Conservation (phyloP, 2,888 invertebrate species). For the Opisthograptis luteolata region DNA sequence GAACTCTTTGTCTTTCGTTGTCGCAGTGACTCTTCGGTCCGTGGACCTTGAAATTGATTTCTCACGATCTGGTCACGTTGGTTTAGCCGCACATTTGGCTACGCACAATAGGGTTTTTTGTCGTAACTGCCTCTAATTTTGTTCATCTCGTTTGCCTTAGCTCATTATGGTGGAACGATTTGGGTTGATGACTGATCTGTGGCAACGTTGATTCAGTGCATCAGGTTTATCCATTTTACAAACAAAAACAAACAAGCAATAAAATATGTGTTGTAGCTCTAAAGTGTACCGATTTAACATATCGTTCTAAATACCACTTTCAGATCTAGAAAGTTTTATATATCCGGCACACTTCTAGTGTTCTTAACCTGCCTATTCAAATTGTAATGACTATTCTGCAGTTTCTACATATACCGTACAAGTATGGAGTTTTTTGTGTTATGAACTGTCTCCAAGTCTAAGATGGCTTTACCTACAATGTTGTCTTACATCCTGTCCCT, state of each 20-base stretch:
- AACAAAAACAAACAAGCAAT: no score
- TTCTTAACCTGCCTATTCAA: no score
- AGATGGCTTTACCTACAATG: slow-evolving; percentile 6
- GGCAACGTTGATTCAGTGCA: slow-evolving; percentile 16
- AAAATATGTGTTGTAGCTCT: no score
- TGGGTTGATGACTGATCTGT: slow-evolving; percentile 23
- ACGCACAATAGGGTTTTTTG: slow-evolving; percentile 46
- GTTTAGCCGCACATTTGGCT: slow-evolving; percentile 40
- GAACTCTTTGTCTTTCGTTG: slow-evolving; percentile 23
- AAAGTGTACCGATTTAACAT: no score
- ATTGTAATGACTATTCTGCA: no score
- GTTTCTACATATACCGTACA: no score
- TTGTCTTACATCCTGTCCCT: slow-evolving; percentile 11
- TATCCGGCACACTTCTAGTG: no score
- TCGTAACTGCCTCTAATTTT: slow-evolving; percentile 38
- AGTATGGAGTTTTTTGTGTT: no score
- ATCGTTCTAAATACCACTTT: no score
- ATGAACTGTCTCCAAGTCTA: slow-evolving; percentile 1
- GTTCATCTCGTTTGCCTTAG: slow-evolving; percentile 27
- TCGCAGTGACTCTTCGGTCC: slow-evolving; percentile 27
- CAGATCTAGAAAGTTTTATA: no score
- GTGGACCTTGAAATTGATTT: slow-evolving; percentile 53
- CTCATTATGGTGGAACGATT: slow-evolving; percentile 27
- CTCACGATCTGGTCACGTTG: slow-evolving; percentile 48
- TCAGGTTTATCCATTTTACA: not conserved